A percentile compares a stretch with the other conserved stretches of the same genome.
Evolutionary conservation across 2,888 invertebrate genomes (phyloP).

Genomic region (Marronus borbonicus): DNA sequence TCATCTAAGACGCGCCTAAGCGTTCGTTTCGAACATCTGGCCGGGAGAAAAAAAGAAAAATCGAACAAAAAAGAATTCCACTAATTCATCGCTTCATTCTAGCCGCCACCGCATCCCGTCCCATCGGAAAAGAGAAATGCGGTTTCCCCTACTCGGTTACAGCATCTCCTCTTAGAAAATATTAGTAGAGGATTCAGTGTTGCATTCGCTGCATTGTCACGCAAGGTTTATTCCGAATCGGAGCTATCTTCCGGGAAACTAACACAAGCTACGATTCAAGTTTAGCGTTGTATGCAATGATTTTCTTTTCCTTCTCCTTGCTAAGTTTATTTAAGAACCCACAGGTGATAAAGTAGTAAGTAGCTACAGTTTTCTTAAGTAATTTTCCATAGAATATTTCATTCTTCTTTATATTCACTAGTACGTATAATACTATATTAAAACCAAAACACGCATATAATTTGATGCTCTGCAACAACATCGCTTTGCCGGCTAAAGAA

Average conservation of each 20-base stretch:
- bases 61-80: slow-evolving; percentile 28
- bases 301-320: too few relatives aligned
- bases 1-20: background rate
- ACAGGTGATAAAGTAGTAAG: too few relatives aligned
- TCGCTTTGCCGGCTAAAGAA: too few relatives aligned
- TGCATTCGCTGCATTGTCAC: slow-evolving; percentile 7
- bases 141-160: slow-evolving; percentile 22
- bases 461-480: too few relatives aligned
- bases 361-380: too few relatives aligned
- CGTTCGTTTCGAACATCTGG: slow-evolving; percentile 22
- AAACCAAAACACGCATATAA: too few relatives aligned
- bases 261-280: background rate
- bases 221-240: slow-evolving; percentile 17
- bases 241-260: background rate
- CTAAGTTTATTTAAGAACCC: too few relatives aligned
- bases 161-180: slow-evolving; percentile 11
- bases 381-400: too few relatives aligned
- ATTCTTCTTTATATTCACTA: too few relatives aligned
- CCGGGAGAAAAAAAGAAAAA: slow-evolving; percentile 10
- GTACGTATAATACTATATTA: too few relatives aligned
- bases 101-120: background rate
- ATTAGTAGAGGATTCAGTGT: slow-evolving; percentile 7
- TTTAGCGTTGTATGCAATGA: background rate
- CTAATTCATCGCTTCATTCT: slow-evolving; percentile 31
- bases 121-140: slow-evolving; percentile 3